Evolutionary conservation across 2,113 vertebrate genomes (phyloP), one percentile per base, ranked within the genome.

Genomic region (Triplophysa tibetana): DNA sequence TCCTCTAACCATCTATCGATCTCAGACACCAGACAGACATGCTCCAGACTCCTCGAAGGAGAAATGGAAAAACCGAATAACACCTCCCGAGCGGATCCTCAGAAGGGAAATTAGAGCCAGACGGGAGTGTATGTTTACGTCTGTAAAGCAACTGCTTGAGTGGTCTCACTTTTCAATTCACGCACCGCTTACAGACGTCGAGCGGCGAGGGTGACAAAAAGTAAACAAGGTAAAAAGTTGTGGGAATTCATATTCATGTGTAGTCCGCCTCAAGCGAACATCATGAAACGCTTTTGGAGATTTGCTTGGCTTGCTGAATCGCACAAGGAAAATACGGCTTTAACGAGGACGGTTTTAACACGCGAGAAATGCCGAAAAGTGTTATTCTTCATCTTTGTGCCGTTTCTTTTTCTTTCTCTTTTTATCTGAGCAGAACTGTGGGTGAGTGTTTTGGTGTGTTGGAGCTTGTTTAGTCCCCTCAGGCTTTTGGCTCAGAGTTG

Each of bases 401-500:
- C 38, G 41, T n/a, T 48, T 41, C 33, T n/a, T n/a, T n/a, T n/a
- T n/a, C n/a, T 60, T 10, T 58, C 54, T 63, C 62, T 75, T 38
- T 75, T 63, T 63, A 26, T 75, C 58, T 50, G 38, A 74, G 70
- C 29, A 21, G n/a, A 72, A 72, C 69, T 72, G 54, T 58, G 54
- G 19, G n/a, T 58, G 7, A 21, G 54, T 58, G 54, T 58, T n/a
- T 45, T 45, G 48, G 24, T 70, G 48, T 73, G 70, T 75, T 26
- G 41, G 58, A 75, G 41, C 41, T 63, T 75, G 58, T 63, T 75
- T 75, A 13, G 38, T 48, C 73, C 70, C 73, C 58, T 63, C 73
- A 75, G 73, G 73, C 73, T 50, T 48, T 63, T 75, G 73, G 73
- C 70, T 78, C 82, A 50, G 74, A 74, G 26, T 64, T 61, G 17